Evolutionary conservation across 2,113 vertebrate genomes (phyloP), one percentile per base, ranked within the genome.

Genomic region (Coreoperca whiteheadi): DNA sequence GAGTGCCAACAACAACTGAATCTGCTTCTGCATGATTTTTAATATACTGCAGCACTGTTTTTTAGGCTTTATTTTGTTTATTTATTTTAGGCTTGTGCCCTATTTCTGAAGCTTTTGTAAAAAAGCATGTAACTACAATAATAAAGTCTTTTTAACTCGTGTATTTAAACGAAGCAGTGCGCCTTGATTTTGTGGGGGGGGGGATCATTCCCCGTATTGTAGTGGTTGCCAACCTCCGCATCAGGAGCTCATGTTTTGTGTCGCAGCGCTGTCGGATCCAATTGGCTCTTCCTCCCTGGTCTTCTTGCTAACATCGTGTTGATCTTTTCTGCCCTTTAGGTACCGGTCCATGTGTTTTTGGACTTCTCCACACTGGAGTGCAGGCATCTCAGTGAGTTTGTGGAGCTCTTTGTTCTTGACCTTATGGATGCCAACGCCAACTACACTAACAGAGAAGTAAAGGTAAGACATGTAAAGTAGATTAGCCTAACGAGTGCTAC

Each of bases 281-380:
- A 53, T 11, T 18, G 16, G 57, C 46, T 41, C 69, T 56, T 57
- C 59, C 23, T 25, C 21, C 23, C 37, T 48, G 60, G 0, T 48
- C 25, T 72, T 63, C 12, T 37, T 4, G 0, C 15, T 53, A 16
- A 77, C 14, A 2, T 11, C 69, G 4, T 51, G 1, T 37, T 61
- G 3, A 23, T 59, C n/a, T 51, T 57, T 37, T 66, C 3, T 69
- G 7, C 74, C 51, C 68, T 25, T 50, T 41, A 99, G 98, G 98
- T 99, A 1, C 98, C 98, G 4, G 95, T 99, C 8, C 97, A 96
- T 48, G 97, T 98, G 30, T 99, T 97, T 93, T 88, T 99, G 95
- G 97, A 99, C 91, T 95, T 99, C 1, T 96, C 97, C 25, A 97
- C 97, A 0, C 92, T 99, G 87, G 95, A 96, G 0, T 97, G 96